A percentile compares a stretch with the other conserved stretches of the same genome.
phyloP scores from a whole-genome alignment of 2,797 vertebrate species.

The Amphiprion clarkii region DNA sequence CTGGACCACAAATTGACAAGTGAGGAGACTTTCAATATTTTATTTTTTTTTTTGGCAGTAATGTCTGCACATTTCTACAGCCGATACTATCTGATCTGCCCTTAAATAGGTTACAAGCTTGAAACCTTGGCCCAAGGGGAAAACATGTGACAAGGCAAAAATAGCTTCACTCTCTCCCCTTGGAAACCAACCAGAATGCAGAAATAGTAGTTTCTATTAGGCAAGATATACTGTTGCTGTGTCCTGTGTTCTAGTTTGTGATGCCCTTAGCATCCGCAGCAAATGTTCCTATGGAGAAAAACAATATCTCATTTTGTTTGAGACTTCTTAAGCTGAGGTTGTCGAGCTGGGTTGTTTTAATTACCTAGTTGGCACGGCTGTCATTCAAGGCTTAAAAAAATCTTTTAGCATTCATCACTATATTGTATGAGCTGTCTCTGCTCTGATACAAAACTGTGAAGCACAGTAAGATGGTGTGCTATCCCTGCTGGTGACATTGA shows the following conservation, averaged over 20 bases:
- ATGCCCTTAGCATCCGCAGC: slow-evolving; percentile 36
- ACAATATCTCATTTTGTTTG: background rate
- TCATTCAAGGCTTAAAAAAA: background rate
- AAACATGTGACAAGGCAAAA: slow-evolving; percentile 83
- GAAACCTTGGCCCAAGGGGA: slow-evolving; percentile 71
- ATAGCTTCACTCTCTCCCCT: slow-evolving; percentile 78
- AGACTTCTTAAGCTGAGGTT: slow-evolving; percentile 9
- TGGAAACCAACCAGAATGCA: slow-evolving; percentile 75
- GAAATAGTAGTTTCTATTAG: slow-evolving; percentile 79
- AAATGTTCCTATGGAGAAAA: slow-evolving; percentile 18
- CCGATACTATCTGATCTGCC: slow-evolving; percentile 51
- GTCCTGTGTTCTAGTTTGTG: slow-evolving; percentile 72
- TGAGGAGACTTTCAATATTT: background rate
- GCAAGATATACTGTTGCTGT: slow-evolving; percentile 49
- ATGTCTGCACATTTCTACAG: slow-evolving; percentile 30
- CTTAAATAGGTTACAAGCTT: slow-evolving; percentile 81
- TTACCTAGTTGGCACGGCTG: background rate
- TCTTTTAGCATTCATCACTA: background rate
- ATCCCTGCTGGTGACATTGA: background rate
- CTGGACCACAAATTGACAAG: slow-evolving; percentile 16
- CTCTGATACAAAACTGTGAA: background rate
- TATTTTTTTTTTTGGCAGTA: background rate
- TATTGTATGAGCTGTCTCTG: background rate
- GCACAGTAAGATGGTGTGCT: background rate
- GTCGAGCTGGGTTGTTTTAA: background rate